These are phyloP conservation scores for Myiozetetes cayanensis DNA, from an alignment of 2,113 vertebrate species.

Conservation along the genomic window DNA sequence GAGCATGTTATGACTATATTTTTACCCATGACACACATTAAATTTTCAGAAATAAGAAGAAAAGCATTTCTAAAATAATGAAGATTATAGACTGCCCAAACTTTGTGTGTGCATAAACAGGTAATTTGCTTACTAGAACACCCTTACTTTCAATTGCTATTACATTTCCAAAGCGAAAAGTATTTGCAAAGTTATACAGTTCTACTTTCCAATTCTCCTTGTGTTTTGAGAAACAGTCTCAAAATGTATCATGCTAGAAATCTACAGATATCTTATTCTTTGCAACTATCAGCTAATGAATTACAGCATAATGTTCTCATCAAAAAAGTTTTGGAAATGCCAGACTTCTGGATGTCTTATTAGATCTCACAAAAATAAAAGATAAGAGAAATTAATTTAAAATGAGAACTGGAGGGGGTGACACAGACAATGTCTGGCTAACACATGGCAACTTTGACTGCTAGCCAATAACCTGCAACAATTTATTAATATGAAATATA, in stretches of 20 bases:
- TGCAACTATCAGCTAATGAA: constrained; percentile 27
- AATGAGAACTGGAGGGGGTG: background rate
- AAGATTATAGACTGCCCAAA: background rate
- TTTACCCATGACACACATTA: background rate
- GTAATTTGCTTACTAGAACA: background rate
- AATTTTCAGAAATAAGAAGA: background rate
- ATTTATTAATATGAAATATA: constrained; percentile 49
- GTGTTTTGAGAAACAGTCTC: background rate
- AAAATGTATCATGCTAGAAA: background rate
- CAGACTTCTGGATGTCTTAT: constrained; percentile 45
- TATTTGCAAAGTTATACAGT: background rate
- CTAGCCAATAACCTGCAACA: constrained; percentile 37
- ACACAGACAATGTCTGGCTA: constrained; percentile 36
- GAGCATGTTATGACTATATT: background rate
- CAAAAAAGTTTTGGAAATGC: constrained; percentile 16
- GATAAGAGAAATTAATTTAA: constrained; percentile 60
- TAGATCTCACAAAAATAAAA: constrained; percentile 47
- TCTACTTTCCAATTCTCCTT: background rate
- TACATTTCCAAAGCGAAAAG: background rate
- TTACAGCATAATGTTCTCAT: constrained; percentile 20
- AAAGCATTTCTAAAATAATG: background rate
- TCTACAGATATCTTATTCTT: background rate
- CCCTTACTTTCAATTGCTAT: background rate
- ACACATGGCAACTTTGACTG: constrained; percentile 52
- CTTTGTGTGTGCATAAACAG: background rate